Evolutionary conservation across 2,113 vertebrate species (phyloP).

Genomic region (Ellobius talpinus): DNA sequence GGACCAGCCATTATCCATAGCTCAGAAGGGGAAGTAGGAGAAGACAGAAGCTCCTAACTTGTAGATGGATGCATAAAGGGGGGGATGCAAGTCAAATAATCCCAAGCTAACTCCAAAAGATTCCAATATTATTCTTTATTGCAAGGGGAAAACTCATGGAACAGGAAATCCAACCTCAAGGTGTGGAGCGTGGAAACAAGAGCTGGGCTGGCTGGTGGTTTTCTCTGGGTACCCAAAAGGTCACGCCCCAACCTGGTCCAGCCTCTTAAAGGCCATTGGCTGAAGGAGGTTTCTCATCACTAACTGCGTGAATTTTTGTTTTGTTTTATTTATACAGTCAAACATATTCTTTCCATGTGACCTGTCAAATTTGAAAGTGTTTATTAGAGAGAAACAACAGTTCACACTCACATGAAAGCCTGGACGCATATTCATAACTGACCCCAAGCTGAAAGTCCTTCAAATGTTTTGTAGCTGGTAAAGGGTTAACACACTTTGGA

Average conservation of each 20-base stretch:
- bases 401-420: neutral
- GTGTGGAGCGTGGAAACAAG: too few relatives aligned
- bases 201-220: too few relatives aligned
- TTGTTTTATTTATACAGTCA: neutral
- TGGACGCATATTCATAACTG: neutral
- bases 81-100: too few relatives aligned
- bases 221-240: too few relatives aligned
- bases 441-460: neutral
- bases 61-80: too few relatives aligned
- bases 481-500: neutral
- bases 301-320: neutral
- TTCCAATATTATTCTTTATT: too few relatives aligned
- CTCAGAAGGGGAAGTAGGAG: neutral
- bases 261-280: too few relatives aligned
- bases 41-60: neutral
- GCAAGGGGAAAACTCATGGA: too few relatives aligned
- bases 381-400: neutral
- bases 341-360: neutral
- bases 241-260: too few relatives aligned
- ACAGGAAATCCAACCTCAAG: too few relatives aligned
- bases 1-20: neutral
- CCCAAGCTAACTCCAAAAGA: too few relatives aligned
- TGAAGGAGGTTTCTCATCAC: too few relatives aligned
- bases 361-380: neutral
- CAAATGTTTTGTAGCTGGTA: neutral